Percentiles rank a stretch among this genome's conserved stretches.
Evolutionary conservation across 2,797 vertebrate species (phyloP).

Genomic region (Anguilla obscura): DNA sequence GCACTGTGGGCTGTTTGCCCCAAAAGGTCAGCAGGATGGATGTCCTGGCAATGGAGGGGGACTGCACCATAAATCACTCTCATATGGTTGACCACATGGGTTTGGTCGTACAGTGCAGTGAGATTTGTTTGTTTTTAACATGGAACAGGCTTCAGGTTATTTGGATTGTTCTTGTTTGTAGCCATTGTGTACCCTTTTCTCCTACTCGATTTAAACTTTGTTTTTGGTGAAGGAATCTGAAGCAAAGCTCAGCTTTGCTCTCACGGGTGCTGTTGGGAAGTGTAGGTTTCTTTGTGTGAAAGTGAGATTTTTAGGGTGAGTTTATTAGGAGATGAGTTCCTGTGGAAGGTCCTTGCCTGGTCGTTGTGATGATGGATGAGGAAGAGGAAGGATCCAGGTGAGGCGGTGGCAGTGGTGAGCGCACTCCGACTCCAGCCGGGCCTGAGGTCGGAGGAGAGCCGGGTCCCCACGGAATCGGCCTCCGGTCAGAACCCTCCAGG

Average conservation of each 20-base stretch:
- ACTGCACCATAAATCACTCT: not conserved
- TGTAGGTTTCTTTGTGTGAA: not conserved
- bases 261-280: not conserved
- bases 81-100: conserved; percentile 20
- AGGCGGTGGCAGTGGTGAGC: not conserved
- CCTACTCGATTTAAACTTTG: not conserved
- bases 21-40: not conserved
- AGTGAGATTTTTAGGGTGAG: not conserved
- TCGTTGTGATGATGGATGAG: conserved; percentile 26
- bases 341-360: conserved; percentile 25
- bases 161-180: not conserved
- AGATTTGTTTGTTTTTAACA: not conserved
- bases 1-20: not conserved
- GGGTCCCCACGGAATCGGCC: not conserved
- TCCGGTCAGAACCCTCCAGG: not conserved
- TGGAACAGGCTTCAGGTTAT: not conserved
- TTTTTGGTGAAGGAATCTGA: conserved; percentile 13
- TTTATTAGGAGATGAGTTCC: not conserved
- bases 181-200: not conserved
- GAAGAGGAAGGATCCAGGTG: conserved; percentile 16
- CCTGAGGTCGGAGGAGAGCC: not conserved
- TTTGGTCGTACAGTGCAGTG: not conserved
- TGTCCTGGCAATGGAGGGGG: not conserved
- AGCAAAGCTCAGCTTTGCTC: not conserved
- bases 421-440: conserved; percentile 44